Conservation (phyloP, 2,888 invertebrate genomes). For the Perizoma affinitatum region DNA sequence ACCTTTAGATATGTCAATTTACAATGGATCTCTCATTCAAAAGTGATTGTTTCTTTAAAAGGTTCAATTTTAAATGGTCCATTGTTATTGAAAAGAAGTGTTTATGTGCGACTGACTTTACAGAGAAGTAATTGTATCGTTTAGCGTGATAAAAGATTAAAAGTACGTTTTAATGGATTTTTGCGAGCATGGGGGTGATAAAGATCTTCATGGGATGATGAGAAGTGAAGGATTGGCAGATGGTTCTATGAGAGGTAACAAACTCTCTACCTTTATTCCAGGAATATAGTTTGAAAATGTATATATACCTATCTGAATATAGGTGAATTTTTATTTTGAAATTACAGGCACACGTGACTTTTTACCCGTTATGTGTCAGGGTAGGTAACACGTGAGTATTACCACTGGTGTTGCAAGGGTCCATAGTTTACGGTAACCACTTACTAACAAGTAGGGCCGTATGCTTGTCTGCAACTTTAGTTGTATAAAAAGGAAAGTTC, state of each 20-base stretch:
- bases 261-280: too few species aligned
- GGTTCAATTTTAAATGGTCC: constrained; percentile 45
- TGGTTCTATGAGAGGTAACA: background rate
- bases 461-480: too few species aligned
- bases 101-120: constrained; percentile 63
- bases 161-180: constrained; percentile 48
- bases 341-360: too few species aligned
- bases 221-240: constrained; percentile 6
- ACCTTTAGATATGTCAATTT: constrained; percentile 34
- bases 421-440: too few species aligned
- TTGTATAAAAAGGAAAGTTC: too few species aligned
- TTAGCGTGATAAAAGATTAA: constrained; percentile 48
- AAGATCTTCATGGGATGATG: constrained; percentile 18
- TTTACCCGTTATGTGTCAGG: too few species aligned
- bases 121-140: constrained; percentile 50
- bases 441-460: too few species aligned
- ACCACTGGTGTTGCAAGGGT: too few species aligned
- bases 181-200: constrained; percentile 36
- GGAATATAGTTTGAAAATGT: too few species aligned
- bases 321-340: too few species aligned
- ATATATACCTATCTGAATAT: too few species aligned
- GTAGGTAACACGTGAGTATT: too few species aligned
- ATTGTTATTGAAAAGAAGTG: constrained; percentile 43
- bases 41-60: constrained; percentile 35
- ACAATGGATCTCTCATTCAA: constrained; percentile 39